phyloP scores from a whole-genome alignment of 2,888 invertebrate species.

The Sphaeridia pumilis region DNA sequence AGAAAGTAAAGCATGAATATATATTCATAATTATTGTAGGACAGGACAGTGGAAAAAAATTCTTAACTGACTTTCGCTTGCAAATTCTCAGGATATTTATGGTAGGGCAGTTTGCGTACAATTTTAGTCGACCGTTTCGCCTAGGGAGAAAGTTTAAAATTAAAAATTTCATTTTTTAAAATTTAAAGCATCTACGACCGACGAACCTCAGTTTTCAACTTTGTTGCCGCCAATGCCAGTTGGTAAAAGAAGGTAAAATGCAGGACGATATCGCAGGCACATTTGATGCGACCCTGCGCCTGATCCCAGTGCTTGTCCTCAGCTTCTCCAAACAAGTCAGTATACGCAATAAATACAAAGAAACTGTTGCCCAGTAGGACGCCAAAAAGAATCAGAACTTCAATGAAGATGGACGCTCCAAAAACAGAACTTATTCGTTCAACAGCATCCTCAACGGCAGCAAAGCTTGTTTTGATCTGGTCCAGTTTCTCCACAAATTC shows the following conservation, averaged over 20 bases:
- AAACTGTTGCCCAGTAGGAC: constrained; percentile 16
- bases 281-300: no score
- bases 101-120: constrained; percentile 10
- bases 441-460: constrained; percentile 15
- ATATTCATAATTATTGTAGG: not conserved
- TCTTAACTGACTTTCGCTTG: not conserved
- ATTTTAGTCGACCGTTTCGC: constrained; percentile 16
- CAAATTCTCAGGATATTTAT: constrained; percentile 13
- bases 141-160: constrained; percentile 10
- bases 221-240: constrained; percentile 14
- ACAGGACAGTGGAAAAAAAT: no score
- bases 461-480: constrained; percentile 10
- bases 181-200: not conserved
- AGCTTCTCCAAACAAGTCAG: no score
- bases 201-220: constrained; percentile 23
- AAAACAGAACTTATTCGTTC: constrained; percentile 15
- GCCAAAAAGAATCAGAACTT: constrained; percentile 22
- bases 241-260: constrained; percentile 28
- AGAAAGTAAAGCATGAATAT: not conserved
- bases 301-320: no score
- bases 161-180: constrained; percentile 3
- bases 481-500: constrained; percentile 9
- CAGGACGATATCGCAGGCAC: constrained; percentile 13
- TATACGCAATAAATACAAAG: constrained; percentile 17
- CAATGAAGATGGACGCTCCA: constrained; percentile 24